Conservation (phyloP, 2,113 vertebrate genomes). For the Nesospiza acunhae region DNA sequence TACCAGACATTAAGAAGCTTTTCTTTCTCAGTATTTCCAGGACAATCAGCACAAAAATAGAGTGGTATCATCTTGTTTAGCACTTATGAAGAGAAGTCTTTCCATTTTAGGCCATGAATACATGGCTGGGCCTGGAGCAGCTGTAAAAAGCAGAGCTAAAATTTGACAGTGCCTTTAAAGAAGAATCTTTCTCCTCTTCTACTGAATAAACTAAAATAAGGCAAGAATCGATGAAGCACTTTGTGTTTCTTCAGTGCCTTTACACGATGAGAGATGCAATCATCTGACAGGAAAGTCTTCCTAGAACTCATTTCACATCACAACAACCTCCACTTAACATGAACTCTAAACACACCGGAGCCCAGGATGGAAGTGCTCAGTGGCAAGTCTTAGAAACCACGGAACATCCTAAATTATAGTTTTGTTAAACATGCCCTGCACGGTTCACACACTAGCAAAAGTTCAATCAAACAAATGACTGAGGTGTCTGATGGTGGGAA, state of each 20-base stretch:
- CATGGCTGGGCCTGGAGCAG: neutral
- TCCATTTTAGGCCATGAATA: slow-evolving; percentile 22
- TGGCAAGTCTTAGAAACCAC: neutral
- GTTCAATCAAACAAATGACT: neutral
- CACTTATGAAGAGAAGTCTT: neutral
- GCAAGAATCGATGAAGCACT: neutral
- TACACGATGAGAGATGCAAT: neutral
- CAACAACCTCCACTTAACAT: neutral
- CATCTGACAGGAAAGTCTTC: neutral
- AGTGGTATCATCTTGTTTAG: neutral
- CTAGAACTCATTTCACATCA: neutral
- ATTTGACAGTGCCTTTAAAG: neutral
- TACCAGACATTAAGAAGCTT: neutral
- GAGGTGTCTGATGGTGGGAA: neutral
- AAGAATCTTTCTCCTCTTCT: neutral
- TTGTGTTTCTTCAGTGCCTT: neutral
- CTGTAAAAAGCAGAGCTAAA: neutral
- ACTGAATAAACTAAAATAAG: neutral
- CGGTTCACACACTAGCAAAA: neutral
- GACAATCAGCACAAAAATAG: slow-evolving; percentile 19
- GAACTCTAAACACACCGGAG: neutral
- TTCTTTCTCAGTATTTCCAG: neutral
- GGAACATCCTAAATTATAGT: neutral
- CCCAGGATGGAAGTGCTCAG: neutral
- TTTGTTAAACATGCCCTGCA: neutral